Evolutionary conservation across 2,797 vertebrate genomes (phyloP).

Genomic region (Muscicapa comitata): DNA sequence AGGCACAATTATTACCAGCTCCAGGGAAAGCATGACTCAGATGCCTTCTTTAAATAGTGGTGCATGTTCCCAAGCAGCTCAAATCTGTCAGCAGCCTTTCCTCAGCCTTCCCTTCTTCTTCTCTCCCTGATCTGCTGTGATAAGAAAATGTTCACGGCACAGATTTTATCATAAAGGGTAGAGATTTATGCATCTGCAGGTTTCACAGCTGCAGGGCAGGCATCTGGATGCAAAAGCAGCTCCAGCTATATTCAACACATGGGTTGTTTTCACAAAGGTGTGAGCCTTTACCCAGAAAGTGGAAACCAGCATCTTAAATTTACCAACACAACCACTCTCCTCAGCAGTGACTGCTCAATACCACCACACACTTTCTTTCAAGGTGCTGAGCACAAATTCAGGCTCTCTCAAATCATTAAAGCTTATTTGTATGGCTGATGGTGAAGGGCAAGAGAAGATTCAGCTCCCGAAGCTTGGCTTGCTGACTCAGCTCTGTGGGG

Average conservation of each 20-base stretch:
- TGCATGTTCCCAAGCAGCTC: slow-evolving; percentile 7
- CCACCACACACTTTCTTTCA: rapidly evolving
- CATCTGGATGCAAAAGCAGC: not conserved
- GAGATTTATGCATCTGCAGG: slow-evolving; percentile 45
- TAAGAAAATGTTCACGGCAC: not conserved
- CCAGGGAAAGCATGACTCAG: not conserved
- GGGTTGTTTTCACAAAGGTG: not conserved
- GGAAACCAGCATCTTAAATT: slow-evolving; percentile 6
- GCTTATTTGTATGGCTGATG: not conserved
- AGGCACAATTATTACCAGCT: slow-evolving; percentile 43
- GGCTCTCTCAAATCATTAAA: not conserved
- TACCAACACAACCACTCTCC: not conserved
- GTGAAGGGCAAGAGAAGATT: not conserved
- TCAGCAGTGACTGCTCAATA: not conserved
- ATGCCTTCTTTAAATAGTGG: slow-evolving; percentile 24
- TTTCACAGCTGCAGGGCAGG: slow-evolving; percentile 55
- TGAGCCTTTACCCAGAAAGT: not conserved
- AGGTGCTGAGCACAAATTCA: not conserved
- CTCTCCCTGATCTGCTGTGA: not conserved
- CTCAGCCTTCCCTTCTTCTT: not conserved
- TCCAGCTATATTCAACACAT: not conserved
- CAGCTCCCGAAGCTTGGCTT: not conserved
- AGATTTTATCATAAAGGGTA: not conserved
- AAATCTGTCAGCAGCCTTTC: slow-evolving; percentile 15
- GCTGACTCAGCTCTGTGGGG: slow-evolving; percentile 12